A percentile compares a stretch with the other conserved stretches of the same genome.
phyloP scores from a whole-genome alignment of 2,797 vertebrate species.

The Cheirogaleus major region DNA sequence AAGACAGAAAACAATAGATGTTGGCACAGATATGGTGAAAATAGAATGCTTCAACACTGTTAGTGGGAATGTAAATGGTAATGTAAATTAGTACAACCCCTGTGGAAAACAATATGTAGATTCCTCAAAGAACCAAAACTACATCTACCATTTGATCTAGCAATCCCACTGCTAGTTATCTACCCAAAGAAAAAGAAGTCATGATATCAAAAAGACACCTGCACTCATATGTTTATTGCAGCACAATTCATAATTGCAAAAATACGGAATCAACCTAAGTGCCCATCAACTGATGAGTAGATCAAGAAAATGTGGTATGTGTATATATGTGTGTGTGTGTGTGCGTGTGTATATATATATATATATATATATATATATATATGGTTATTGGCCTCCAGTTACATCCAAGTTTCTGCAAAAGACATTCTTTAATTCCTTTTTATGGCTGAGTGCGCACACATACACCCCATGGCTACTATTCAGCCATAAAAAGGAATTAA shows the following conservation, averaged over 20 bases:
- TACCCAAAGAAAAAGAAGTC: background rate
- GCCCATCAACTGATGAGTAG: background rate
- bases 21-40: background rate
- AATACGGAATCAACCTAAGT: background rate
- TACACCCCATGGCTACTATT: background rate
- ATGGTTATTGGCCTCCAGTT: too few species aligned
- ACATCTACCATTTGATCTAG: background rate
- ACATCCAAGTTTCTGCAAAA: too few species aligned
- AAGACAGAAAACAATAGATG: background rate
- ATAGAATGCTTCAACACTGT: background rate
- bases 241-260: background rate
- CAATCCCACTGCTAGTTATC: background rate
- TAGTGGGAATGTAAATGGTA: background rate
- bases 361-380: too few species aligned
- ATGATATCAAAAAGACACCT: background rate
- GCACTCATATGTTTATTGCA: background rate
- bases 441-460: background rate
- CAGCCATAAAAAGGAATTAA: background rate
- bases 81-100: background rate
- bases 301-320: background rate
- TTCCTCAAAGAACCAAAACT: background rate
- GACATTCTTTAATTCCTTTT: too few species aligned
- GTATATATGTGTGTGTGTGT: too few species aligned
- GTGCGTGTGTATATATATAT: too few species aligned
- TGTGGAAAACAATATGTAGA: background rate